Evolutionary conservation across 2,888 invertebrate species (phyloP), one percentile per base, ranked within the genome.

Genomic region (Drosophila tanythrix): DNA sequence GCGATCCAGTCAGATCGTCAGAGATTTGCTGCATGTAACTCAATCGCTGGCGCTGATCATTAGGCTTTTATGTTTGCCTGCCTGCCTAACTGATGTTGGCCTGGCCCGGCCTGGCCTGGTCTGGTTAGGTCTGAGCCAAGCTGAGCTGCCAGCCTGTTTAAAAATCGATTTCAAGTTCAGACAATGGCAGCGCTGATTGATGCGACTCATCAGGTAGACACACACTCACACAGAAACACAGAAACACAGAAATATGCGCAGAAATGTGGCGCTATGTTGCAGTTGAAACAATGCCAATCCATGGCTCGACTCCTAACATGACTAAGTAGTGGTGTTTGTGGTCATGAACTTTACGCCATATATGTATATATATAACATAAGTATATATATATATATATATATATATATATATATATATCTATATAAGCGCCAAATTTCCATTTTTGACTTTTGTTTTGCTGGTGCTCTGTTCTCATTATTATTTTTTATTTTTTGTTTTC

Each of bases 1-100:
- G 74, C 62, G 74, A 48, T 72, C 40, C 70, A 56, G 46, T 46
- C 48, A 61, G 68, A 84, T 84, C 84, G 67, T 51, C 74, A 78
- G 60, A 83, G 88, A 84, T 88, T 86, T 86, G 82, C 75, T 70
- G 72, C 87, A 87, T 85, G 86, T 89, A 89, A 87, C 89, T 89
- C 89, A 87, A 87, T 87, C 87, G 89, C 82, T 71, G 89, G 87
- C 88, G 70, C 83, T 87, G 87, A 89, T 87, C 89, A 89, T 87
- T 87, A 89, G 86, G 89, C 77, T 84, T 86, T 85, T 81, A 88
- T 88, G 87, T 83, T 86, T 84, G 64, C 67, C 55, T 27, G 57
- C 29, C 40, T 74, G 76, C 64, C 71, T 79, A 21, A 27, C 55
- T 43, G 53, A 21, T 31, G 35, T 38, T 59, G 59, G 63, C 69